These are phyloP conservation scores for Chrysomallon squamiferum DNA, from an alignment of 1,140 invertebrate genomes.

Conservation along the genomic window DNA sequence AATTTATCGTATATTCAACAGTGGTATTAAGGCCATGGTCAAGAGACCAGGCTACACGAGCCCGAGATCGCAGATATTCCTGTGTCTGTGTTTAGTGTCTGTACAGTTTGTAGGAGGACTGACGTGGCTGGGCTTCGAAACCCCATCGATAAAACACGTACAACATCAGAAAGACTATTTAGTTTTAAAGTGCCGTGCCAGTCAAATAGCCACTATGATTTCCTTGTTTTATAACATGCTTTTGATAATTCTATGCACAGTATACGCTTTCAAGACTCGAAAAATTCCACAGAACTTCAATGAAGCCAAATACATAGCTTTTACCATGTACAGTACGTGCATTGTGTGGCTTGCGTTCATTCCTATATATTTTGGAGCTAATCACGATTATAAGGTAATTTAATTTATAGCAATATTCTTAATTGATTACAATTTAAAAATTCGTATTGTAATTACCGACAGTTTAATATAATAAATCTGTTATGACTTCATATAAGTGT, in stretches of 20 bases:
- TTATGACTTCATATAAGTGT: too few relatives aligned
- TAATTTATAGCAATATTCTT: too few relatives aligned
- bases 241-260: conserved; percentile 75
- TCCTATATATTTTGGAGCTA: conserved; percentile 73
- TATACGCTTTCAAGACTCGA: conserved; percentile 80
- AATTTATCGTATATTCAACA: conserved; percentile 76
- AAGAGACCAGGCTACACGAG: conserved; percentile 92
- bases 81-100: conserved; percentile 79
- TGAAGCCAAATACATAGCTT: conserved; percentile 92
- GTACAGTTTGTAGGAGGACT: conserved; percentile 58
- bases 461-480: too few relatives aligned
- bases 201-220: conserved; percentile 75
- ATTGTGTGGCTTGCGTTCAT: conserved; percentile 79
- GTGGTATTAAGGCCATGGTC: conserved; percentile 78
- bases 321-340: conserved; percentile 93
- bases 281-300: conserved; percentile 97
- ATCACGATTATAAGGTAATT: conserved; percentile 57
- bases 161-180: conserved; percentile 51
- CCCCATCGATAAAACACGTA: conserved; percentile 59
- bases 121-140: conserved; percentile 71
- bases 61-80: conserved; percentile 89
- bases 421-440: too few relatives aligned
- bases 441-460: too few relatives aligned
- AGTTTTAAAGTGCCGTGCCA: conserved; percentile 74
- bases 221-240: conserved; percentile 80